These are phyloP conservation scores for Nixonia krombeini DNA, from an alignment of 1,140 invertebrate genomes.

Conservation along the genomic window DNA sequence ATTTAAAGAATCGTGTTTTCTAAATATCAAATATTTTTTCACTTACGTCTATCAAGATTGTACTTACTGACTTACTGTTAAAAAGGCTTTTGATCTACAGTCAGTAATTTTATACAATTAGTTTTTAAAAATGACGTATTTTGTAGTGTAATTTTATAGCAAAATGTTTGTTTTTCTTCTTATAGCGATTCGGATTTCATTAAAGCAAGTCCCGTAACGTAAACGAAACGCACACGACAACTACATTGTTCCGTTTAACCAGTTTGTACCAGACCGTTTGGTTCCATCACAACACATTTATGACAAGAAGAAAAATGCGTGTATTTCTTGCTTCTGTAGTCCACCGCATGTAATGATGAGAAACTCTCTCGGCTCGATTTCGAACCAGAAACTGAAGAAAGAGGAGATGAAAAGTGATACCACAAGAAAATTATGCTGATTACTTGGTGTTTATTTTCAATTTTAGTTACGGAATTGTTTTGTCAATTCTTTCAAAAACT, in stretches of 20 bases:
- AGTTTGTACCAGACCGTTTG: slow-evolving; percentile 15
- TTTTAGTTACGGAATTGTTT: too few species aligned
- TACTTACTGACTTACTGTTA: too few species aligned
- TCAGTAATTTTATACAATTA: background rate
- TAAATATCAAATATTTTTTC: too few species aligned
- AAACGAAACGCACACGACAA: slow-evolving; percentile 1
- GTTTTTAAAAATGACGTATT: background rate
- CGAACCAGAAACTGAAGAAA: background rate
- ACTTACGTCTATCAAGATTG: too few species aligned
- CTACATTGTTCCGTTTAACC: slow-evolving; percentile 14
- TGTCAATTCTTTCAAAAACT: too few species aligned
- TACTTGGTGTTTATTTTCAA: too few species aligned
- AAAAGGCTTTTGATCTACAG: too few species aligned
- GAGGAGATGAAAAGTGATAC: background rate
- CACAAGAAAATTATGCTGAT: background rate
- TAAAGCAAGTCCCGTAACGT: slow-evolving; percentile 7
- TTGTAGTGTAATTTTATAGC: background rate
- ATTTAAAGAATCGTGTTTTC: background rate
- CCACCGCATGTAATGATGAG: slow-evolving; percentile 10
- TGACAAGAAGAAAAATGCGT: slow-evolving; percentile 9
- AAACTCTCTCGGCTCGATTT: slow-evolving; percentile 6
- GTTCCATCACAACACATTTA: slow-evolving; percentile 3
- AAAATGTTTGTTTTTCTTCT: background rate
- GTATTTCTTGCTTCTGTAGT: slow-evolving; percentile 12
- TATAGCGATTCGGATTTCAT: background rate